phyloP scores from a whole-genome alignment of 2,113 vertebrate species.

The Bettongia penicillata region DNA sequence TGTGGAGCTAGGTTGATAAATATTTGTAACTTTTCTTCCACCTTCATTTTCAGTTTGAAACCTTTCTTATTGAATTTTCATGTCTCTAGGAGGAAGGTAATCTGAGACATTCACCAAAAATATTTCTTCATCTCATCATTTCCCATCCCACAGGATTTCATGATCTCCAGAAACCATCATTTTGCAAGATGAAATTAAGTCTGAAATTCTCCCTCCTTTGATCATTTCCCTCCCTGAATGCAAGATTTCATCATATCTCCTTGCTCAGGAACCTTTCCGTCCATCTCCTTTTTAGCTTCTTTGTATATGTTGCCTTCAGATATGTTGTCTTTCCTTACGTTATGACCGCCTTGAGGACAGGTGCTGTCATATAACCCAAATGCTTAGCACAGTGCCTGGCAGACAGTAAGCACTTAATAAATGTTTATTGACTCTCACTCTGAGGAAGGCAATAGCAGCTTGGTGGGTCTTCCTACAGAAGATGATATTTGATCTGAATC shows the following conservation, averaged over 20 bases:
- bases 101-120: neutral
- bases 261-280: too few species aligned
- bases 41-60: neutral
- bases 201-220: neutral
- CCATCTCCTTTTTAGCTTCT: too few species aligned
- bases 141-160: neutral
- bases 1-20: neutral
- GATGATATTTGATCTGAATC: too few species aligned
- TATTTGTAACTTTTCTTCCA: neutral
- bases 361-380: neutral
- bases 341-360: neutral
- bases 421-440: neutral
- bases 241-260: neutral
- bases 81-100: neutral
- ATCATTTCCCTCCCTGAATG: neutral
- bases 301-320: too few species aligned
- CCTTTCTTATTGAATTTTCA: neutral
- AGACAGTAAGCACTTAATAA: neutral
- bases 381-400: neutral
- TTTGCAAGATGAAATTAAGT: too few species aligned
- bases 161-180: neutral
- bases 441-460: neutral
- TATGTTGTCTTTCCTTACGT: neutral
- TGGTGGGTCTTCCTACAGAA: neutral
- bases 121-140: too few species aligned